A percentile compares a stretch with the other conserved stretches of the same genome.
Evolutionary conservation across 2,888 invertebrate genomes (phyloP).

Genomic region (Leptopterna dolabrata): DNA sequence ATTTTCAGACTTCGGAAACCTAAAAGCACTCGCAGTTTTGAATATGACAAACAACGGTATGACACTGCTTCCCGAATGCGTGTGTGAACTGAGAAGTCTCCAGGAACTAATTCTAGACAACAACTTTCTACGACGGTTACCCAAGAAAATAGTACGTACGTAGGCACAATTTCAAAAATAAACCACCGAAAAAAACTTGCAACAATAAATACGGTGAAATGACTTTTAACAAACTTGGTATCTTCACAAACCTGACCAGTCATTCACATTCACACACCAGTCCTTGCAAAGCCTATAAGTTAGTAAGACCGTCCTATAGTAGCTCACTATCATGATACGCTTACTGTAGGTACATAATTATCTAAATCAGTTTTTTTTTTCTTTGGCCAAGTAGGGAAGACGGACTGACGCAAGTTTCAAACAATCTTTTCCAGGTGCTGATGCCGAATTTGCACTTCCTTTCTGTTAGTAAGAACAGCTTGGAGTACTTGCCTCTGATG

Average conservation of each 20-base stretch:
- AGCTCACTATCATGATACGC: no score
- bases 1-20: constrained; percentile 50
- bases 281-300: no score
- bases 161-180: no score
- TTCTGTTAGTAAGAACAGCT: constrained; percentile 47
- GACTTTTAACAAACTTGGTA: no score
- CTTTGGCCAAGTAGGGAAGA: no score
- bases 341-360: no score
- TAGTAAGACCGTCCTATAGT: no score
- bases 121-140: constrained; percentile 47
- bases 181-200: no score
- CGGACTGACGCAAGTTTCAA: background rate
- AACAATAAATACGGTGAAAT: no score
- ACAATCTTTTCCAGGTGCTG: constrained; percentile 30
- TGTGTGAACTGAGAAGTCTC: constrained; percentile 52
- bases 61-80: constrained; percentile 34
- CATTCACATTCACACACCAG: no score
- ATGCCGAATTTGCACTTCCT: constrained; percentile 49
- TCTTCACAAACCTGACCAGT: no score
- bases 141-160: constrained; percentile 55
- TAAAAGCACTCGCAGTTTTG: constrained; percentile 50
- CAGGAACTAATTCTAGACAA: constrained; percentile 55
- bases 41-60: constrained; percentile 50
- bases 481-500: constrained; percentile 52
- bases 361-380: no score